Evolutionary conservation across 2,888 invertebrate genomes (phyloP), one percentile per base, ranked within the genome.

Genomic region (Dolichomitus sp.): DNA sequence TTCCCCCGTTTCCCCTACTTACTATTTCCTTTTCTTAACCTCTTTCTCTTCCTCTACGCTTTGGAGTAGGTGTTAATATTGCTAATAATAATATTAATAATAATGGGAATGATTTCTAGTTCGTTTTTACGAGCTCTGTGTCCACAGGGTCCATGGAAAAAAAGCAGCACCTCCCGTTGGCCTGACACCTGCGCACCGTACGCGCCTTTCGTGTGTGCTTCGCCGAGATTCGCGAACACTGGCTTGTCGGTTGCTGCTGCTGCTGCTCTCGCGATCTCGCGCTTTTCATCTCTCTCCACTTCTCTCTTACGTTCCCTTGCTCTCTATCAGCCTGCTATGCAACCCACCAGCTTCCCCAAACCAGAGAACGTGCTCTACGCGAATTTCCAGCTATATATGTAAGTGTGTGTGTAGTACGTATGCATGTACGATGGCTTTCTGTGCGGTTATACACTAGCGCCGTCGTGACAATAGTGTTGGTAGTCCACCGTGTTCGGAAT

Each of bases 401-500:
- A 17, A 42, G 54, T 59, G 30, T 17, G 42, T 59, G 45, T 30
- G 42, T 30, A 37, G 30, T 37, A 37, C 52, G 59, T 50, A 48
- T 54, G 59, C 23, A 23, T 48, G 48, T 33, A 52, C 40, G 61
- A 37, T 11, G n/a, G 69, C 75, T 9, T 50, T 73, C 89, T 92
- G 33, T 95, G 95, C 85, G 93, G 95, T 85, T 96, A 37, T 96
- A 94, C 94, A 95, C 69, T 94, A 95, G 95, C 42, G 95, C 42
- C 94, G 89, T 23, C 96, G 96, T 88, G 96, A 96, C 88, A 96
- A 96, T 93, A 96, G 40, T 52, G 27, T 37, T 69, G 69, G 50
- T 48, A 45, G 63, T 50, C 50, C 17, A 68, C 74, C 52, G 61
- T 73, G 61, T 76, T 77, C 48, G 57, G 54, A 69, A 40, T 48